These are phyloP conservation scores for Orius insidiosus DNA, from an alignment of 1,140 invertebrate species.

Conservation along the genomic window DNA sequence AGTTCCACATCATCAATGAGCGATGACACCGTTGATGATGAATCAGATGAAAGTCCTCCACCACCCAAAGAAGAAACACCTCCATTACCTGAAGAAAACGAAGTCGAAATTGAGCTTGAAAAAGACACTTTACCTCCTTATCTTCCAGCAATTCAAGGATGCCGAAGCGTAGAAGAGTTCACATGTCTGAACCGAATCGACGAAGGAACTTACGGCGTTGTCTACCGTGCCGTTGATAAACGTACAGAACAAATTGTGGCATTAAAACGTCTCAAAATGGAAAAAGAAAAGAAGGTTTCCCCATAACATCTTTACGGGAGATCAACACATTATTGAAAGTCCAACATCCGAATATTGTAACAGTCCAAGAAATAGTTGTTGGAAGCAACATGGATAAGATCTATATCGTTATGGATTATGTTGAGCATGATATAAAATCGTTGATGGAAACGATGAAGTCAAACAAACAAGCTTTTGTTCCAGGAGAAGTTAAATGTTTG, in stretches of 20 bases:
- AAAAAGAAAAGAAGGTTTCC: slow-evolving; percentile 99
- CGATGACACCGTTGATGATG: slow-evolving; percentile 18
- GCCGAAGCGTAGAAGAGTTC: slow-evolving; percentile 95
- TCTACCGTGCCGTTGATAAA: slow-evolving; percentile 91
- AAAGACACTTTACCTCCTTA: slow-evolving; percentile 58
- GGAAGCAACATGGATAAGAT: slow-evolving; percentile 99
- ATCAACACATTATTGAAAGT: slow-evolving; percentile 95
- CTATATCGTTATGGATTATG: slow-evolving; percentile 99
- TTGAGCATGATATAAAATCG: slow-evolving; percentile 95
- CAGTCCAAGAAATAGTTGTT: slow-evolving; percentile 94
- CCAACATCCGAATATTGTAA: slow-evolving; percentile 95
- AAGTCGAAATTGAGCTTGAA: slow-evolving; percentile 19
- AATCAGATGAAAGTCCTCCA: slow-evolving; percentile 13
- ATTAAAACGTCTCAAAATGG: slow-evolving; percentile 98
- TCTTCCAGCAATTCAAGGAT: slow-evolving; percentile 81
- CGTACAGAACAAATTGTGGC: slow-evolving; percentile 95
- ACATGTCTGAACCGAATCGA: slow-evolving; percentile 93
- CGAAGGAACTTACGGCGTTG: slow-evolving; percentile 92
- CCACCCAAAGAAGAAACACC: slow-evolving; percentile 18
- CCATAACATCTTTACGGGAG: slow-evolving; percentile 94
- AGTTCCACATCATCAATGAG: slow-evolving; percentile 2
- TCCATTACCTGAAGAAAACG: slow-evolving; percentile 14
- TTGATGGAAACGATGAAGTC: slow-evolving; percentile 95
- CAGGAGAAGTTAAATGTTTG: slow-evolving; percentile 90
- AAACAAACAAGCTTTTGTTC: slow-evolving; percentile 75